Evolutionary conservation across 2,797 vertebrate species (phyloP), one percentile per base, ranked within the genome.

Genomic region (Typhlichthys subterraneus): DNA sequence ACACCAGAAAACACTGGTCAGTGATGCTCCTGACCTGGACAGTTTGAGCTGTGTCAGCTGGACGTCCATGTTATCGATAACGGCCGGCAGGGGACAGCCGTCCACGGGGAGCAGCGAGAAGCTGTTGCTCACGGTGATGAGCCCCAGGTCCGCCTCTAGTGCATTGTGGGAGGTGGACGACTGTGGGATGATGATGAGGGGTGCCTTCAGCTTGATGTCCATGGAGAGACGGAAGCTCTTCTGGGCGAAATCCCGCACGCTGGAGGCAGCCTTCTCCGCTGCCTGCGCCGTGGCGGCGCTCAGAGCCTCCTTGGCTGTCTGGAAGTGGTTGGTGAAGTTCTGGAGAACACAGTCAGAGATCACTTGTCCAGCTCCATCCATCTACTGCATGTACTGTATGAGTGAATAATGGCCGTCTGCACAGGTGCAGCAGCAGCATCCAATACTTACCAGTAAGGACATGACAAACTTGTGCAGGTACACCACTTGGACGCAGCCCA

Each of bases 381-480:
- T 11, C 47, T 42, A 12, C 33, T 14, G 48, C 14, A 10, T 19
- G 38, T 5, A 56, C 15, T 56, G 60, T 45, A 23, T 31, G 45
- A 29, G 23, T 29, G 9, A 47, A 0, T 47, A 11, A 47, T 47
- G 9, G 45, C 10, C 13, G 13, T 47, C 13, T 47, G 45, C 23
- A 29, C 23, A 4, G 23, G 23, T 29, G 23, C 23, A 29, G 23
- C 4, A 47, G 9, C 45, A 10, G 45, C 53, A 55, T 7, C 13
- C 23, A 14, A 17, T 45, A 85, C 96, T 92, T 87, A 99, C 98
- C 96, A 99, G 77, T 55, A 99, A 87, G 59, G 94, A 94, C 94
- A 94, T 94, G 70, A 96, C 84, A 80, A 99, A 98, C 73, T 94
- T 95, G 87, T 99, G 97, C 46, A 98, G 88, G 76, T 98, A 99